Evolutionary conservation across 2,797 vertebrate species (phyloP).

Genomic region (Bryconaethiops microstoma): DNA sequence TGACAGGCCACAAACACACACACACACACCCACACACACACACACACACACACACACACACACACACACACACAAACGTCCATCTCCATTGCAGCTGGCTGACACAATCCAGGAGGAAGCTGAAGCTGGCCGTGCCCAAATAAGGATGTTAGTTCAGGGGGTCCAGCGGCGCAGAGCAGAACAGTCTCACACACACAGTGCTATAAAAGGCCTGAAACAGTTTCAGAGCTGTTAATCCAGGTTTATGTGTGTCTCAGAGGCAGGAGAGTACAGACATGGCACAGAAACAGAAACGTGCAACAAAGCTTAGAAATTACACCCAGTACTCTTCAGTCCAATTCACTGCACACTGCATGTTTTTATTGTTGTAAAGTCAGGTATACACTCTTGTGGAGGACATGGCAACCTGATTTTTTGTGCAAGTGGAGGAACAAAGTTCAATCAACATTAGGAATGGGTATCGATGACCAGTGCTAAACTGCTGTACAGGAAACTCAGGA

Average conservation of each 20-base stretch:
- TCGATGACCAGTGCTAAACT: too few relatives aligned
- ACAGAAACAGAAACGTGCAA: not conserved
- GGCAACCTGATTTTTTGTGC: too few relatives aligned
- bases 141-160: constrained; percentile 66
- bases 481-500: too few relatives aligned
- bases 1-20: not conserved
- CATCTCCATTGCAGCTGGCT: constrained; percentile 62
- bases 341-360: not conserved
- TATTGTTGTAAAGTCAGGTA: not conserved
- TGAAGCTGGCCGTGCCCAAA: constrained; percentile 67
- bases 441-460: too few relatives aligned
- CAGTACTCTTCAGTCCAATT: not conserved
- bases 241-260: constrained; percentile 7
- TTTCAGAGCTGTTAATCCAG: constrained; percentile 24
- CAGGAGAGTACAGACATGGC: not conserved
- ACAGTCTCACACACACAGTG: constrained; percentile 18
- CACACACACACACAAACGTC: constrained; percentile 39
- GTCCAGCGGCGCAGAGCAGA: constrained; percentile 29
- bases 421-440: too few relatives aligned
- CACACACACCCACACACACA: not conserved
- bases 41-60: constrained; percentile 11
- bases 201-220: constrained; percentile 75
- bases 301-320: not conserved
- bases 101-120: constrained; percentile 68
- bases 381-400: too few relatives aligned